Evolutionary conservation across 2,113 vertebrate species (phyloP).

Genomic region (Dunckerocampus dactyliophorus): DNA sequence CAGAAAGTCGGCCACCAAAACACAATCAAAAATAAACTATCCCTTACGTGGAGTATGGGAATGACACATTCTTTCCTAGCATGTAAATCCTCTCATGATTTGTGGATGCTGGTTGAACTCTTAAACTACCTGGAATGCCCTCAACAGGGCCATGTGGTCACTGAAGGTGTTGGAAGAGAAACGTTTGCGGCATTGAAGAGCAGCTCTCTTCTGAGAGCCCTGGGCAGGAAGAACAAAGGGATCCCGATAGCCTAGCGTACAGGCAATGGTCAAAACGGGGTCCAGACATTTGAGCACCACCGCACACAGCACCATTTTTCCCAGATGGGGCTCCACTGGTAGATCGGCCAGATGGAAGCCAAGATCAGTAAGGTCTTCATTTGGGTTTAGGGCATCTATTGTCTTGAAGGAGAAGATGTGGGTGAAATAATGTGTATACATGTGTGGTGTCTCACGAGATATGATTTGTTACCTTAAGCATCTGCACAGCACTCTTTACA

Average conservation of each 20-base stretch:
- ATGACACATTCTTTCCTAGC: neutral
- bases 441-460: neutral
- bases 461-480: slow-evolving; percentile 83
- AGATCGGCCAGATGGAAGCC: slow-evolving; percentile 91
- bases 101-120: neutral
- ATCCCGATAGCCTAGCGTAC: slow-evolving; percentile 87
- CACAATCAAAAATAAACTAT: neutral
- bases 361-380: slow-evolving; percentile 90
- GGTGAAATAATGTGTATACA: neutral
- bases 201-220: slow-evolving; percentile 83
- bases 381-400: slow-evolving; percentile 90
- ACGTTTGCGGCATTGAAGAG: slow-evolving; percentile 81
- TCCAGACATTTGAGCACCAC: slow-evolving; percentile 93
- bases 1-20: neutral
- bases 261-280: slow-evolving; percentile 92
- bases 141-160: slow-evolving; percentile 94
- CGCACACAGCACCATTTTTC: slow-evolving; percentile 94
- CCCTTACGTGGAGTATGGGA: neutral
- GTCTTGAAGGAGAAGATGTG: slow-evolving; percentile 61
- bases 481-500: slow-evolving; percentile 85
- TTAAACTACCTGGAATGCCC: slow-evolving; percentile 89
- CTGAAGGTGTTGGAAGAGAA: slow-evolving; percentile 87
- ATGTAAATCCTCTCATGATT: neutral
- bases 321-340: slow-evolving; percentile 90
- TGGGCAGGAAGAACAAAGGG: slow-evolving; percentile 86